These are phyloP conservation scores for Oxyscelio sp. DNA, from an alignment of 2,888 invertebrate genomes.

Conservation along the genomic window DNA sequence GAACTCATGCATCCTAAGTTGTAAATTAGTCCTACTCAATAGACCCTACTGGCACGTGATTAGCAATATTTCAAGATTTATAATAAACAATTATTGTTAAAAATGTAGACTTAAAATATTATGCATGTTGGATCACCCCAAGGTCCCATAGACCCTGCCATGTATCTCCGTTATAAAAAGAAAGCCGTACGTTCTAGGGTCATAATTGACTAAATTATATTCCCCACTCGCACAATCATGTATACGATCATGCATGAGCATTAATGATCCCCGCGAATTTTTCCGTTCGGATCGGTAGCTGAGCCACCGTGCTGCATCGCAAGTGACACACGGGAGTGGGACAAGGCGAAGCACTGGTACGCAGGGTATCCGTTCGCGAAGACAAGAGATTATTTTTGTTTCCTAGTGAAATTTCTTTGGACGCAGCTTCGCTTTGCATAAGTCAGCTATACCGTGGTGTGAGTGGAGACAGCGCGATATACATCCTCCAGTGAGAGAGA, in stretches of 20 bases:
- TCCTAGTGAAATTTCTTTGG: constrained; percentile 87
- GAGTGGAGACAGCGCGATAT: constrained; percentile 85
- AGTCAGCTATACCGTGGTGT: constrained; percentile 85
- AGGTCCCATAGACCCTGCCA: too few relatives aligned
- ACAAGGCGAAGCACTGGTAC: constrained; percentile 73
- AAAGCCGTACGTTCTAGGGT: too few relatives aligned
- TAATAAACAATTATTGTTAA: too few relatives aligned
- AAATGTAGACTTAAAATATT: too few relatives aligned
- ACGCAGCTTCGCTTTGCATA: constrained; percentile 86
- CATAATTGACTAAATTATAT: constrained; percentile 8
- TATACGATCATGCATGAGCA: constrained; percentile 11
- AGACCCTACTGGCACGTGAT: too few relatives aligned
- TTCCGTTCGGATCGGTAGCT: constrained; percentile 25
- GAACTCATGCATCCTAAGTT: too few relatives aligned
- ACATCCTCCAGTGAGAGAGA: constrained; percentile 83
- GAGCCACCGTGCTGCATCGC: constrained; percentile 22
- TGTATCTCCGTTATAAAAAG: too few relatives aligned
- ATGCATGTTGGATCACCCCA: too few relatives aligned
- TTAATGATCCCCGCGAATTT: constrained; percentile 9
- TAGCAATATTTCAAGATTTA: too few relatives aligned
- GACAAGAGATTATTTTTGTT: constrained; percentile 86
- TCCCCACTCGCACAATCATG: constrained; percentile 22
- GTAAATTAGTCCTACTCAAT: too few relatives aligned
- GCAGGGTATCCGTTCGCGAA: constrained; percentile 63
- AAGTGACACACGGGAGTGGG: constrained; percentile 68